These are phyloP conservation scores for Epistrophe eligans DNA, from an alignment of 2,888 invertebrate genomes.

Conservation along the genomic window DNA sequence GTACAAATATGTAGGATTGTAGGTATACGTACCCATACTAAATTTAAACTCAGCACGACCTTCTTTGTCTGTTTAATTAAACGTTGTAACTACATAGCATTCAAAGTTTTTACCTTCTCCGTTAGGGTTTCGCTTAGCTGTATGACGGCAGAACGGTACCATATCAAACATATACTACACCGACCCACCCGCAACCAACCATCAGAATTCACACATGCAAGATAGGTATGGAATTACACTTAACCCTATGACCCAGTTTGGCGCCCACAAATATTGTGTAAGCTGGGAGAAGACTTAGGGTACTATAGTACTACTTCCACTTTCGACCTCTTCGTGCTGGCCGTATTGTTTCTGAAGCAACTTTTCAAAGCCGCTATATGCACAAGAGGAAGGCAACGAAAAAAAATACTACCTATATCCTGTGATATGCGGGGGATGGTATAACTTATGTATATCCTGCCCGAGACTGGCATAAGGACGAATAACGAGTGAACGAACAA, in stretches of 20 bases:
- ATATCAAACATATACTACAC: conserved; percentile 6
- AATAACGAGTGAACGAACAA: not conserved
- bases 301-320: conserved; percentile 26
- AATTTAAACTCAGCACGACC: conserved; percentile 71
- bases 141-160: conserved; percentile 17
- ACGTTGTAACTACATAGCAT: conserved; percentile 67
- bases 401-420: conserved; percentile 62
- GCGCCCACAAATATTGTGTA: conserved; percentile 62
- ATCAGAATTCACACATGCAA: conserved; percentile 29
- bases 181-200: conserved; percentile 17
- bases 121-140: conserved; percentile 24
- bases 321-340: conserved; percentile 58
- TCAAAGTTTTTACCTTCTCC: conserved; percentile 61
- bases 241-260: conserved; percentile 74
- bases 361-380: conserved; percentile 69
- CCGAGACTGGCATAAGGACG: conserved; percentile 38
- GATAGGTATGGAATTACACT: conserved; percentile 60
- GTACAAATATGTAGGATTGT: not conserved
- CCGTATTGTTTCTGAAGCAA: conserved; percentile 64
- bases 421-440: conserved; percentile 8
- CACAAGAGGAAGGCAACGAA: conserved; percentile 7
- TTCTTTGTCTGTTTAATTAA: conserved; percentile 74
- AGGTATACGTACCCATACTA: conserved; percentile 33
- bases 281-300: conserved; percentile 59
- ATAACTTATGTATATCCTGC: conserved; percentile 19